Evolutionary conservation across 2,113 vertebrate species (phyloP).

Genomic region (Pseudois nayaur): DNA sequence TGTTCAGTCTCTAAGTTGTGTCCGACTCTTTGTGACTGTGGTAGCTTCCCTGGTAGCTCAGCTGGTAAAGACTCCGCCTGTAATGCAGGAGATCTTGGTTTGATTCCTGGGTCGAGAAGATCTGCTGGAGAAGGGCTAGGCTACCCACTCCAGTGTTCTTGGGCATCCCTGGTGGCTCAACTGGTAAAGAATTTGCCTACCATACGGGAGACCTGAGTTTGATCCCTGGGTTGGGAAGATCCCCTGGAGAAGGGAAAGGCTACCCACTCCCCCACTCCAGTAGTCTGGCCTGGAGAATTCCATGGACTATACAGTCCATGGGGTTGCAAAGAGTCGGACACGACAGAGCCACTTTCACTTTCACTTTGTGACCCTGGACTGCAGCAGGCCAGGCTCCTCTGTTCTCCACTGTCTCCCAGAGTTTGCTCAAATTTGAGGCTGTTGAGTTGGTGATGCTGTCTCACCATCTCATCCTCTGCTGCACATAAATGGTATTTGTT

Average conservation of each 20-base stretch:
- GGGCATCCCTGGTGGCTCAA: background rate
- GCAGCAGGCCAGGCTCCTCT: background rate
- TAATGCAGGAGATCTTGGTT: background rate
- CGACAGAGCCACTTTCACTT: background rate
- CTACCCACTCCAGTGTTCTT: background rate
- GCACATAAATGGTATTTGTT: background rate
- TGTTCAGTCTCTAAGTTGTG: background rate
- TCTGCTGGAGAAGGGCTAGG: background rate
- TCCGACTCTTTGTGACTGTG: accelerated
- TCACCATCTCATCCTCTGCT: background rate
- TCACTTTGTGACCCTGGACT: background rate
- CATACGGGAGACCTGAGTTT: background rate
- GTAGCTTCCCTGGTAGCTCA: background rate
- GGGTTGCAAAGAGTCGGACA: accelerated
- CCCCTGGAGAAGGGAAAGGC: background rate
- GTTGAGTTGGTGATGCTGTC: background rate
- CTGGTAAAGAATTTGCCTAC: background rate
- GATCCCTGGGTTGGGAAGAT: background rate
- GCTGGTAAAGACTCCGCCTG: background rate
- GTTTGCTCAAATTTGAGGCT: background rate
- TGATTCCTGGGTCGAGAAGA: background rate
- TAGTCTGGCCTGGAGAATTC: background rate
- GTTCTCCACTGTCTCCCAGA: background rate
- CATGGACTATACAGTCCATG: background rate
- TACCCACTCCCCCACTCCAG: background rate